Evolutionary conservation across 1,140 invertebrate genomes (phyloP).

Genomic region (Himalopsyche phryganea): DNA sequence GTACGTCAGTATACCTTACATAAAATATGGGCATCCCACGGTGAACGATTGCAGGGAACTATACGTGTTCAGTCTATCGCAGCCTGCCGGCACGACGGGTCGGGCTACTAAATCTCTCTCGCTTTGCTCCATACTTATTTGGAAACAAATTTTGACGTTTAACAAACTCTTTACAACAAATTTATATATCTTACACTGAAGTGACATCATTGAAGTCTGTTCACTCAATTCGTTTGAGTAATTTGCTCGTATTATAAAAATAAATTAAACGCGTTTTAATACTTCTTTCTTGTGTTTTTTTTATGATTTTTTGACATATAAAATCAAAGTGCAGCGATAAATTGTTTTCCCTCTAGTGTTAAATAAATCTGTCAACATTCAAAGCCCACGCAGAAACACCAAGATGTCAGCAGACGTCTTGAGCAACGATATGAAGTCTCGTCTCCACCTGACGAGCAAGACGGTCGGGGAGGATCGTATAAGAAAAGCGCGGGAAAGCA

Average conservation of each 20-base stretch:
- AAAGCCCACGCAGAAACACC: slow-evolving; percentile 27
- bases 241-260: too few relatives aligned
- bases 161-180: too few relatives aligned
- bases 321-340: too few relatives aligned
- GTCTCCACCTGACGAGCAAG: slow-evolving; percentile 68
- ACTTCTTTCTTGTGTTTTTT: too few relatives aligned
- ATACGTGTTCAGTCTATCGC: slow-evolving; percentile 4
- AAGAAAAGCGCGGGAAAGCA: slow-evolving; percentile 69
- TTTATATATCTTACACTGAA: too few relatives aligned
- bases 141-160: too few relatives aligned
- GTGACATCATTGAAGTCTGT: too few relatives aligned
- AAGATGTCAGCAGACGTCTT: slow-evolving; percentile 70
- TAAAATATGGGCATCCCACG: not conserved
- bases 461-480: slow-evolving; percentile 74
- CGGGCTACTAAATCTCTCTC: not conserved
- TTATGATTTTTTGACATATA: too few relatives aligned
- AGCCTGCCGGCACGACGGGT: slow-evolving; percentile 9
- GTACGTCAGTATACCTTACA: too few relatives aligned
- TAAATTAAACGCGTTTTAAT: too few relatives aligned
- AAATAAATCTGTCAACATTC: slow-evolving; percentile 13
- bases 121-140: not conserved
- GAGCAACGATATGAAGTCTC: slow-evolving; percentile 70
- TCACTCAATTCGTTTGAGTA: too few relatives aligned
- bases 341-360: not conserved
- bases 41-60: not conserved